Percentiles rank a stretch among this genome's conserved stretches.
These are phyloP conservation scores for Synodontis membranacea DNA, from an alignment of 2,113 vertebrate species.

Conservation along the genomic window DNA sequence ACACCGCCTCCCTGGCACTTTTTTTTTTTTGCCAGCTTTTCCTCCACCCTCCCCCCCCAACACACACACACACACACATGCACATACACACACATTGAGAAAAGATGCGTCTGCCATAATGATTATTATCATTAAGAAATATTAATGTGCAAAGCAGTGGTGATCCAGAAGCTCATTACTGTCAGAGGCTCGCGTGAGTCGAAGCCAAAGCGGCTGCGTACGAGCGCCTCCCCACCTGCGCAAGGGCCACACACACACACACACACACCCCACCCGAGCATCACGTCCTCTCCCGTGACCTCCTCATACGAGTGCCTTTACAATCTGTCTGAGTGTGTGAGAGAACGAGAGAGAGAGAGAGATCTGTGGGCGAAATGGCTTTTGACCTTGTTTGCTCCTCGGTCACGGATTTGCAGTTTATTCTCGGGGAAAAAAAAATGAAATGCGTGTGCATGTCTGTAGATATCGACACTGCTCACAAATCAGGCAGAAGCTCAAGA, in stretches of 20 bases:
- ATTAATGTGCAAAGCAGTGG: slow-evolving; percentile 99
- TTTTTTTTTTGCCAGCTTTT: slow-evolving; percentile 55
- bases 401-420: neutral
- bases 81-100: slow-evolving; percentile 90
- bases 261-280: slow-evolving; percentile 69
- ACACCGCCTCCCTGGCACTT: slow-evolving; percentile 86
- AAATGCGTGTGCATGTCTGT: neutral
- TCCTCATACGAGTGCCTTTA: slow-evolving; percentile 54
- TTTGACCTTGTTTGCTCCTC: slow-evolving; percentile 14
- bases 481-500: neutral
- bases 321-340: slow-evolving; percentile 4
- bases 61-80: slow-evolving; percentile 39
- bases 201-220: slow-evolving; percentile 86
- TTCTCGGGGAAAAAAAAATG: neutral
- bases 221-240: slow-evolving; percentile 83
- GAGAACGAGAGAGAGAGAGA: neutral
- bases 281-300: slow-evolving; percentile 66
- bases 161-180: slow-evolving; percentile 99
- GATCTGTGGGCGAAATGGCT: slow-evolving; percentile 36
- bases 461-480: neutral
- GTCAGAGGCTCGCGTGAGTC: slow-evolving; percentile 89
- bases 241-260: slow-evolving; percentile 60
- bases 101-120: slow-evolving; percentile 99
- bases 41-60: neutral
- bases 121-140: slow-evolving; percentile 99